A percentile compares a stretch with the other conserved stretches of the same genome.
Evolutionary conservation across 2,888 invertebrate species (phyloP).

Genomic region (Lydus trimaculatus): DNA sequence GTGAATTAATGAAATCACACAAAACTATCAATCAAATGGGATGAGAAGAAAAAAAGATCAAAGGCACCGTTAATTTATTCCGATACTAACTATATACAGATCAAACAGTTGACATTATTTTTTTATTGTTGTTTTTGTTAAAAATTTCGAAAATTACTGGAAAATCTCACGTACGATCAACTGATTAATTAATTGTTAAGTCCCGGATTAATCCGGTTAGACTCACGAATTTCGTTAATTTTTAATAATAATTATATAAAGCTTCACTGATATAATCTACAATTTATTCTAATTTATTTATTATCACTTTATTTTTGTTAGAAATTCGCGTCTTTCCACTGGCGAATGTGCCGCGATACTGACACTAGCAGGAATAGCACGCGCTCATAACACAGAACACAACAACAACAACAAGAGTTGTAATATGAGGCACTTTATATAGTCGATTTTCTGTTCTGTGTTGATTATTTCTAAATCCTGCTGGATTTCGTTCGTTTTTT

Average conservation of each 20-base stretch:
- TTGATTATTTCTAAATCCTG: slow-evolving; percentile 1
- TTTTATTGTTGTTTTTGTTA: too few relatives aligned
- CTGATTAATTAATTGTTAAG: neutral
- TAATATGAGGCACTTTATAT: slow-evolving; percentile 19
- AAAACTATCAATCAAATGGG: neutral
- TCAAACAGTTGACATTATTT: too few relatives aligned
- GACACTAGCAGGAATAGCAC: slow-evolving; percentile 29
- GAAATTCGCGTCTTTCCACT: slow-evolving; percentile 26
- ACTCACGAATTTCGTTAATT: neutral
- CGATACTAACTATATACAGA: too few relatives aligned
- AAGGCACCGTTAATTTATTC: neutral
- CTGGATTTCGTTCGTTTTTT: neutral
- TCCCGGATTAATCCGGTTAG: neutral
- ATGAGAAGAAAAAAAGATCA: neutral
- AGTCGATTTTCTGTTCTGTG: slow-evolving; percentile 24
- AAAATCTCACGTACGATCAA: neutral
- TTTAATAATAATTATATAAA: neutral
- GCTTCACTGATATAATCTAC: too few relatives aligned
- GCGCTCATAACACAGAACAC: slow-evolving; percentile 20
- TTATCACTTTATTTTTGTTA: neutral
- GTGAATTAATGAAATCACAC: neutral
- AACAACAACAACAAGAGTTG: slow-evolving; percentile 10
- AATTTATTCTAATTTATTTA: neutral
- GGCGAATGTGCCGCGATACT: slow-evolving; percentile 29
- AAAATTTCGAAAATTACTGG: neutral